Evolutionary conservation across 2,888 invertebrate genomes (phyloP), one percentile per base, ranked within the genome.

Genomic region (Yponomeuta plumbellus): DNA sequence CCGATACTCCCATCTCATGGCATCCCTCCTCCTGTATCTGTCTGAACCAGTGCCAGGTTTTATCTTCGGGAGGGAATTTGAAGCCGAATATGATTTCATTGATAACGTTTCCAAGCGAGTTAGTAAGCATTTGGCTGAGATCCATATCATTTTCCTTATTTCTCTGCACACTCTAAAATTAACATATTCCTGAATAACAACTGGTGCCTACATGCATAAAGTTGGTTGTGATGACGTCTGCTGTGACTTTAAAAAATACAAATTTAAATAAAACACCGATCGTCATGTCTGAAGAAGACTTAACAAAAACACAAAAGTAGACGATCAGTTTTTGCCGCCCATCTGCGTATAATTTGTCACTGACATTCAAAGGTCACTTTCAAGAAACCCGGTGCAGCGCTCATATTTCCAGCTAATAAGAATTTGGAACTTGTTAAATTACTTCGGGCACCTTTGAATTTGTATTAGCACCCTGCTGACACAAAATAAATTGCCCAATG

Each of bases 21-120:
- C 95, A 94, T 0, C 97, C 97, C 80, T 96, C 96, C 78, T 97
- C 96, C 81, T 97, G 96, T 65, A 96, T 88, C 72, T 94, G 86
- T 74, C 95, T 93, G 67, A 97, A 85, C 93, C 96, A 96, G 67
- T 86, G 88, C 96, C 97, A 97, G 8, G 94, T 94, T 75, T 92
- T 89, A 77, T 97, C 95, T 67, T 95, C 89, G 65, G 93, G 90
- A 2, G 92, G 85, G 81, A 94, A 97, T 71, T 93, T 93, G 74
- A 92, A 92, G 0, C 97, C 97, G 76, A 97, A 96, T 21, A 97
- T 94, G 62, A 97, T 85, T 71, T 93, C 92, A 76, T 96, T 96
- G 67, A 97, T 92, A 22, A 95, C 90, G 74, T 96, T 96, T 23
- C 97, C 97, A 69, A 97, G 76, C 40, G 93, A 93, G 78, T 97